Conservation (phyloP, 2,113 vertebrate genomes). For the Cyanistes caeruleus region DNA sequence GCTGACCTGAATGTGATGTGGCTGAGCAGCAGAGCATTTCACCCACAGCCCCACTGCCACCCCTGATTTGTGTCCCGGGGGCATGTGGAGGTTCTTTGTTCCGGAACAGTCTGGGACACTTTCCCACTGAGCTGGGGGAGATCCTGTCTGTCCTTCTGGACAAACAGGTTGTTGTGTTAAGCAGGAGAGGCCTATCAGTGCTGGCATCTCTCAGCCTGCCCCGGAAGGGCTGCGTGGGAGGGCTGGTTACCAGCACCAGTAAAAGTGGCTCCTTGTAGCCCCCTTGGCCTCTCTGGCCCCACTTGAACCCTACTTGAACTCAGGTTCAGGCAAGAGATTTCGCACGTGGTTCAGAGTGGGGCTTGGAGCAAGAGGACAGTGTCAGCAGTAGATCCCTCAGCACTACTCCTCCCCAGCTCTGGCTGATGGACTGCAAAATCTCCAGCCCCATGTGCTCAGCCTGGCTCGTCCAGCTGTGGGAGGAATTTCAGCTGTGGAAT, state of each 20-base stretch:
- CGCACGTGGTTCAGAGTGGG: fast-evolving
- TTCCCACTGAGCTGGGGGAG: not conserved
- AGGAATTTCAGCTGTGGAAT: slow-evolving; percentile 12
- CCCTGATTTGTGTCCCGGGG: fast-evolving
- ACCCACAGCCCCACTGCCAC: not conserved
- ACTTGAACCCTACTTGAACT: not conserved
- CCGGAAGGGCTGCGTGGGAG: not conserved
- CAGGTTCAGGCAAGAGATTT: not conserved
- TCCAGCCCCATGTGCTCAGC: not conserved
- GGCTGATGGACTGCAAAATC: not conserved
- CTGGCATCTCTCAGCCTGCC: not conserved
- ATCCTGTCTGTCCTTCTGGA: not conserved
- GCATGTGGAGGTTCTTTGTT: fast-evolving
- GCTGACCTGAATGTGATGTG: not conserved
- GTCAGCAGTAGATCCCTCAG: not conserved
- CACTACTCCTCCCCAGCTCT: not conserved
- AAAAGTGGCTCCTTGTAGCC: not conserved
- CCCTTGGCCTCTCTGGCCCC: not conserved
- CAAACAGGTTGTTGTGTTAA: not conserved
- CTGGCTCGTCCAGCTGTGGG: not conserved
- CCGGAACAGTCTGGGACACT: fast-evolving
- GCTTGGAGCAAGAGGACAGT: not conserved
- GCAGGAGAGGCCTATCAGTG: not conserved
- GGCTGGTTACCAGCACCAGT: not conserved
- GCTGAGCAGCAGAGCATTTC: not conserved